These are phyloP conservation scores for Drosophila baimaii DNA, from an alignment of 1,140 invertebrate species.

Conservation along the genomic window DNA sequence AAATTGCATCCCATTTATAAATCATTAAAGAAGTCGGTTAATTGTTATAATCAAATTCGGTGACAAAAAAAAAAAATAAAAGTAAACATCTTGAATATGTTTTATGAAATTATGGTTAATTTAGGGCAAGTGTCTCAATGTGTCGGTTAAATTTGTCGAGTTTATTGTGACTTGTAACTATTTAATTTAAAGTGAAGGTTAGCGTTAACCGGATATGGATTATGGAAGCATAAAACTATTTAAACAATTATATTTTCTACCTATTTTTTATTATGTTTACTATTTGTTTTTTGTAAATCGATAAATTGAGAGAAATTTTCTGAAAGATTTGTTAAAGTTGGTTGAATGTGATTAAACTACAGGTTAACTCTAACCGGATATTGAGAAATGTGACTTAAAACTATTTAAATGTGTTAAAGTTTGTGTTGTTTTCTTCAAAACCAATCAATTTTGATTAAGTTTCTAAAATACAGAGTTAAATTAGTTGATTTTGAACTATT, in stretches of 20 bases:
- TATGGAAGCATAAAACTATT: not conserved
- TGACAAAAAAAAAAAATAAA: not conserved
- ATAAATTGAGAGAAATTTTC: not conserved
- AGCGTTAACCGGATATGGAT: too few relatives aligned
- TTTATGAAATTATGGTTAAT: too few relatives aligned
- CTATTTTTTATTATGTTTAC: not conserved
- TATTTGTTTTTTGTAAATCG: not conserved
- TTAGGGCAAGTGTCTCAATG: not conserved
- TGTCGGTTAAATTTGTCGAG: not conserved
- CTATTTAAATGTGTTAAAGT: too few relatives aligned
- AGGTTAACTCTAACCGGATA: not conserved
- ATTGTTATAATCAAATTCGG: not conserved
- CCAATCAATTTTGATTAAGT: too few relatives aligned
- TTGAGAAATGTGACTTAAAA: not conserved
- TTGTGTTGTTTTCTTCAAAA: too few relatives aligned
- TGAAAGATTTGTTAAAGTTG: too few relatives aligned
- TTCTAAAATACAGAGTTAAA: too few relatives aligned
- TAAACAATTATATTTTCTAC: too few relatives aligned
- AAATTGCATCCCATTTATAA: slow-evolving; percentile 5
- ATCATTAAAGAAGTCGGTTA: not conserved
- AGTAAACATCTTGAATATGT: too few relatives aligned
- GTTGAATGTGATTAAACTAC: too few relatives aligned
- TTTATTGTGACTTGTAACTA: too few relatives aligned
- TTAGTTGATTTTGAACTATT: too few relatives aligned
- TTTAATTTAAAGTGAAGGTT: not conserved